A percentile compares a stretch with the other conserved stretches of the same genome.
Evolutionary conservation across 1,140 invertebrate genomes (phyloP).

Genomic region (Theocolax elegans): DNA sequence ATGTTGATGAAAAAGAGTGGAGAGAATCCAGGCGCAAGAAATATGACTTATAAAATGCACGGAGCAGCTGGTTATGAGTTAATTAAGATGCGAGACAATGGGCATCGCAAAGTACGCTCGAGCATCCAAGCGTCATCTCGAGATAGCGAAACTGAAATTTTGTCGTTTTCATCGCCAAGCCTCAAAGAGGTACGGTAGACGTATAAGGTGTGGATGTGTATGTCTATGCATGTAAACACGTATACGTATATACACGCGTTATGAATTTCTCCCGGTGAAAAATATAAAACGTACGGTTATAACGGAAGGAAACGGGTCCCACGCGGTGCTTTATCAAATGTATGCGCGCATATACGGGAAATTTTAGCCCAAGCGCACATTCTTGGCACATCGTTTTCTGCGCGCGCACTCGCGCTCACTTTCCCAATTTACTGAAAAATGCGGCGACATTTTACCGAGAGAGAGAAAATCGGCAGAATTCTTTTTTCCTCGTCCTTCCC

Average conservation of each 20-base stretch:
- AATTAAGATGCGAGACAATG: no score
- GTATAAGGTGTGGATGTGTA: no score
- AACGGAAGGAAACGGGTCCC: background rate
- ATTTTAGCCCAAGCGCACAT: background rate
- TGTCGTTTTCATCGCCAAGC: background rate
- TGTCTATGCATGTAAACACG: no score
- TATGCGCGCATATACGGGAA: background rate
- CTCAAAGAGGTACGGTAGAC: background rate
- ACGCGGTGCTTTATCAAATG: slow-evolving; percentile 28
- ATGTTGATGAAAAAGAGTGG: no score
- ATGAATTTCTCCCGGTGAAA: background rate
- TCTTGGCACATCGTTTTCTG: slow-evolving; percentile 1
- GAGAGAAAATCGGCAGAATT: background rate
- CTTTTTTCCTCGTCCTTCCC: background rate
- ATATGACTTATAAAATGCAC: no score
- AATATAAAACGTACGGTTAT: slow-evolving; percentile 19
- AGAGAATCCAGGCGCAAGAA: no score
- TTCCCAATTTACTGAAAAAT: slow-evolving; percentile 34
- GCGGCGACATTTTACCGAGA: background rate
- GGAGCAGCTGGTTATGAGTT: no score
- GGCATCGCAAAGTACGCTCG: no score
- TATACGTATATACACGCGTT: no score
- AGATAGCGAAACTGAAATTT: slow-evolving; percentile 2
- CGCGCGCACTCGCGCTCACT: background rate
- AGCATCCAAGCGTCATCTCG: no score